A percentile compares a stretch with the other conserved stretches of the same genome.
Evolutionary conservation across 1,140 invertebrate species (phyloP).

Genomic region (Tetramorium alpestre): DNA sequence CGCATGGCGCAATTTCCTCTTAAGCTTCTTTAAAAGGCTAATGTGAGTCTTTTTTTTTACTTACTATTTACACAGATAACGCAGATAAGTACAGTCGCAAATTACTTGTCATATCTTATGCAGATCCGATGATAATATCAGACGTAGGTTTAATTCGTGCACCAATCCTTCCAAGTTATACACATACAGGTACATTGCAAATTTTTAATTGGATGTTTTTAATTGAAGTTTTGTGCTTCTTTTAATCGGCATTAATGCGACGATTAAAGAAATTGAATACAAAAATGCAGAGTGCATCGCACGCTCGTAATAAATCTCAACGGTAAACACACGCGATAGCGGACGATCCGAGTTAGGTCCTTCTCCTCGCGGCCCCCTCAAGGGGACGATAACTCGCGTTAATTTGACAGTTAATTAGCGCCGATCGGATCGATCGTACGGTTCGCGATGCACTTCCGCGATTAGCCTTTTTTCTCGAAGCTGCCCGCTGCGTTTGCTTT

Average conservation of each 20-base stretch:
- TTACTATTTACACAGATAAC: slow-evolving; percentile 1
- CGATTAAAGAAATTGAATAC: neutral
- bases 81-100: neutral
- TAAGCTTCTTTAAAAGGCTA: slow-evolving; percentile 14
- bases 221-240: neutral
- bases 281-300: slow-evolving; percentile 7
- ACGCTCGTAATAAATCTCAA: slow-evolving; percentile 45
- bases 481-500: slow-evolving; percentile 43
- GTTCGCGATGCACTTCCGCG: slow-evolving; percentile 73
- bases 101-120: neutral
- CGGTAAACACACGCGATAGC: neutral
- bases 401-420: slow-evolving; percentile 82
- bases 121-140: neutral
- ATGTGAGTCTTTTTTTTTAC: neutral
- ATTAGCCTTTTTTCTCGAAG: slow-evolving; percentile 31
- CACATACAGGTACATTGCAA: neutral
- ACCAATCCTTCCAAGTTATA: neutral
- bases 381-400: slow-evolving; percentile 77
- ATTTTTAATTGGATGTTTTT: neutral
- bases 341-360: slow-evolving; percentile 12
- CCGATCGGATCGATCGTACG: slow-evolving; percentile 78
- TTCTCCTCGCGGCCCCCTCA: slow-evolving; percentile 4
- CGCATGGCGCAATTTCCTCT: slow-evolving; percentile 24
- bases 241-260: neutral
- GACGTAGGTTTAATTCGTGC: neutral